Evolutionary conservation across 2,113 vertebrate species (phyloP).

Genomic region (Tringa solitaria): DNA sequence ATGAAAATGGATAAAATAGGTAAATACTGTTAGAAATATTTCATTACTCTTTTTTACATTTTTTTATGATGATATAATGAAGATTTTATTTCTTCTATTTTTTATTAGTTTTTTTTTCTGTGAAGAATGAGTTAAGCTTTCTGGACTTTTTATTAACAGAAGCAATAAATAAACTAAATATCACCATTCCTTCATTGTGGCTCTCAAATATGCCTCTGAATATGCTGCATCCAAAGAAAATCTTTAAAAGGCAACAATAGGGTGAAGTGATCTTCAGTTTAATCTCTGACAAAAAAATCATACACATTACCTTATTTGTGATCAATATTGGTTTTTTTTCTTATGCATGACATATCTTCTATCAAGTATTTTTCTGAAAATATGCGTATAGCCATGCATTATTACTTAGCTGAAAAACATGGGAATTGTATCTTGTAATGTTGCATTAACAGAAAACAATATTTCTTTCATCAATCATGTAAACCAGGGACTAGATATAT

Average conservation of each 20-base stretch:
- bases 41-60: not conserved
- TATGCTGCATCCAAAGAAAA: not conserved
- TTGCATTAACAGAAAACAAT: not conserved
- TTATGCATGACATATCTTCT: not conserved
- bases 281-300: not conserved
- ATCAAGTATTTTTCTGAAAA: not conserved
- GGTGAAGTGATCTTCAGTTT: not conserved
- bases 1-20: not conserved
- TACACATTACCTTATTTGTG: not conserved
- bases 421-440: rapidly evolving
- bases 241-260: not conserved
- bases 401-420: not conserved
- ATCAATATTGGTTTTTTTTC: not conserved
- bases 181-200: not conserved
- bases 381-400: not conserved
- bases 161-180: not conserved
- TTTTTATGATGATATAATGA: not conserved
- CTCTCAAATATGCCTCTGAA: not conserved
- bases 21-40: not conserved
- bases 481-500: not conserved
- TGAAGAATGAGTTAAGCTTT: not conserved
- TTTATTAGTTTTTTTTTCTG: too few species aligned
- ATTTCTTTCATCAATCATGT: not conserved
- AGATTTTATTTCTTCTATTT: not conserved
- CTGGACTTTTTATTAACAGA: not conserved